Evolutionary conservation across 2,888 invertebrate genomes (phyloP), one percentile per base, ranked within the genome.

Genomic region (Drosophila niveifrons): DNA sequence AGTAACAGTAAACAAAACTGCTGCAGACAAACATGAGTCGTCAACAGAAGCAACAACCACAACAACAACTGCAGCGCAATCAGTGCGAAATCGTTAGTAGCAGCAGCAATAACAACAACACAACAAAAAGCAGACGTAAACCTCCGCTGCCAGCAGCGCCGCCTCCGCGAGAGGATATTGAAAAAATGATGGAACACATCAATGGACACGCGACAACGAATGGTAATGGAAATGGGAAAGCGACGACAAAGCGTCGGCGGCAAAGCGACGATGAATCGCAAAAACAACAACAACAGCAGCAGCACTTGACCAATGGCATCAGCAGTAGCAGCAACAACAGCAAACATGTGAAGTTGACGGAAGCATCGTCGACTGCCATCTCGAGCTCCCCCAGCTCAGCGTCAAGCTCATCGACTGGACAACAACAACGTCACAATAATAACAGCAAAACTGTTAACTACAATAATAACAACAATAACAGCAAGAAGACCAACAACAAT

Each of bases 401-500:
- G 15, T 58, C 75, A 1, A 47, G 57, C 18, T 53, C 63, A 23
- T 50, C 56, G 11, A 70, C 69, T 46, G 53, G 50, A 44, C 51
- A 76, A 59, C 76, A 75, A 47, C 51, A 77, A 58, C 76, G 76
- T 13, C 76, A 76, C 58, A 82, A 55, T 44, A 83, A 75, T 67
- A 79, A 65, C 29, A 62, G 61, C 58, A 70, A 66, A 64, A 1
- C 59, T 23, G 44, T 52, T 51, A 77, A 68, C 55, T 69, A 72
- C 46, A 72, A 78, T 63, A 64, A 66, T 15, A 78, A 72, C 23
- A 75, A 76, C n/a, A 72, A 80, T 39, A 53, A 58, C 44, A 82
- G 53, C 47, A 84, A 85, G 53, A 82, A 73, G 15, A 76, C 58
- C 18, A 80, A 74, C 43, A 87, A 78, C 23, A 86, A 78, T 57